Evolutionary conservation across 2,113 vertebrate species (phyloP).

Genomic region (Cinclus cinclus): DNA sequence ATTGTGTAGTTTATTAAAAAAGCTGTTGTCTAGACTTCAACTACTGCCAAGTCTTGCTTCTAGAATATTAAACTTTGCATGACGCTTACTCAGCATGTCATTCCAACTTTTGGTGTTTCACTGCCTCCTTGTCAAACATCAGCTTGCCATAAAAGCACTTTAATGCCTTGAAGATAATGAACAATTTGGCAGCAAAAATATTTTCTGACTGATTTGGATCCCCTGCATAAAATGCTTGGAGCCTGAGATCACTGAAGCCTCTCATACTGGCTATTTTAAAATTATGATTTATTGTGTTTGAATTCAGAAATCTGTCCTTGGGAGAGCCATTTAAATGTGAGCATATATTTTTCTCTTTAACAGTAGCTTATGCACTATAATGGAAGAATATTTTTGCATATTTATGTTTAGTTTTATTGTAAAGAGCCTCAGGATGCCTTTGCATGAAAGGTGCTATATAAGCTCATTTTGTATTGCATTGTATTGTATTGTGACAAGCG

Average conservation of each 20-base stretch:
- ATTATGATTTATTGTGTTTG: constrained; percentile 50
- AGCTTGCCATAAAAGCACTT: constrained; percentile 45
- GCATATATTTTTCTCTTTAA: constrained; percentile 24
- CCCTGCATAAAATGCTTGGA: not conserved
- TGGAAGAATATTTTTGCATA: constrained; percentile 44
- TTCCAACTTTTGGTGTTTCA: not conserved
- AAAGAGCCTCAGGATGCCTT: constrained; percentile 63
- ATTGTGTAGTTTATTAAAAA: not conserved
- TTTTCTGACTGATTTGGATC: constrained; percentile 33
- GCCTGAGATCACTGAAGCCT: not conserved
- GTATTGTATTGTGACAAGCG: constrained; percentile 61
- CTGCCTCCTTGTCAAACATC: constrained; percentile 30
- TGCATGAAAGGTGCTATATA: constrained; percentile 58
- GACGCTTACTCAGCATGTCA: not conserved
- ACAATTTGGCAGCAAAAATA: constrained; percentile 43
- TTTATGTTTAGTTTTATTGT: constrained; percentile 70
- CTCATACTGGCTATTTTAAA: constrained; percentile 30
- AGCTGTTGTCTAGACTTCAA: not conserved
- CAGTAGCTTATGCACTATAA: constrained; percentile 49
- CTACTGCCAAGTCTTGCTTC: not conserved
- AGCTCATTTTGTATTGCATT: constrained; percentile 59
- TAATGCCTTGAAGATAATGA: constrained; percentile 48
- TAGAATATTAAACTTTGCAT: constrained; percentile 27
- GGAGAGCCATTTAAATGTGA: constrained; percentile 42
- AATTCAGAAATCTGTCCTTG: constrained; percentile 37